phyloP scores from a whole-genome alignment of 2,113 vertebrate species.

The Falco punctatus region DNA sequence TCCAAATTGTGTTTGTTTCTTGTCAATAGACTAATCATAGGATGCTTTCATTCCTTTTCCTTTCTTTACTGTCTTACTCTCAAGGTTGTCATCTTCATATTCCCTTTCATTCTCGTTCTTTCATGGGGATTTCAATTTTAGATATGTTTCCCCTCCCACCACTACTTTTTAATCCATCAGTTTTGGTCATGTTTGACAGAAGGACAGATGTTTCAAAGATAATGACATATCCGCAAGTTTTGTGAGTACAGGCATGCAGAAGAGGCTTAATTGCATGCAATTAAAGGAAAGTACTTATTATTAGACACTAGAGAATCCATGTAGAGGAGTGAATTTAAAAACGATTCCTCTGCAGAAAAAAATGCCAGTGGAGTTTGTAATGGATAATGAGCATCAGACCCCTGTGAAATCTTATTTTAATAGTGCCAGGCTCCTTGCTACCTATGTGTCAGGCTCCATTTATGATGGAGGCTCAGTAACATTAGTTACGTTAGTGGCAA shows the following conservation, averaged over 20 bases:
- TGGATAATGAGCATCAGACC: neutral
- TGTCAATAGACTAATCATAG: neutral
- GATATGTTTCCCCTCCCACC: neutral
- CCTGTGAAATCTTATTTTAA: neutral
- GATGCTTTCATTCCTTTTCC: neutral
- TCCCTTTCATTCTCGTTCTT: neutral
- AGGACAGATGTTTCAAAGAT: conserved; percentile 43
- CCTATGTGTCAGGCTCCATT: neutral
- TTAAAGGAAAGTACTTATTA: conserved; percentile 50
- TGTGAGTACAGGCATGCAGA: conserved; percentile 15
- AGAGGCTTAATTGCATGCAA: conserved; percentile 55
- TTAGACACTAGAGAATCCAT: conserved; percentile 48
- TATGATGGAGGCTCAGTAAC: neutral
- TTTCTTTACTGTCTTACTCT: neutral
- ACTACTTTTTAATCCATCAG: neutral
- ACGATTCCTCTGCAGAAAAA: conserved; percentile 14
- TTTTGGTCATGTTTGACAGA: conserved; percentile 45
- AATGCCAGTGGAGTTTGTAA: neutral
- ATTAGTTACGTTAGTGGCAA: neutral
- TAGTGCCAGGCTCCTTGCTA: neutral
- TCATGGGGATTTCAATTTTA: conserved; percentile 10
- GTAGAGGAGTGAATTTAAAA: conserved; percentile 39
- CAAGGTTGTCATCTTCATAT: neutral
- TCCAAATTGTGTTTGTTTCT: neutral
- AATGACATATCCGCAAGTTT: conserved; percentile 19